A percentile compares a stretch with the other conserved stretches of the same genome.
phyloP scores from a whole-genome alignment of 2,113 vertebrate genomes.

The Nothocercus nigrocapillus region DNA sequence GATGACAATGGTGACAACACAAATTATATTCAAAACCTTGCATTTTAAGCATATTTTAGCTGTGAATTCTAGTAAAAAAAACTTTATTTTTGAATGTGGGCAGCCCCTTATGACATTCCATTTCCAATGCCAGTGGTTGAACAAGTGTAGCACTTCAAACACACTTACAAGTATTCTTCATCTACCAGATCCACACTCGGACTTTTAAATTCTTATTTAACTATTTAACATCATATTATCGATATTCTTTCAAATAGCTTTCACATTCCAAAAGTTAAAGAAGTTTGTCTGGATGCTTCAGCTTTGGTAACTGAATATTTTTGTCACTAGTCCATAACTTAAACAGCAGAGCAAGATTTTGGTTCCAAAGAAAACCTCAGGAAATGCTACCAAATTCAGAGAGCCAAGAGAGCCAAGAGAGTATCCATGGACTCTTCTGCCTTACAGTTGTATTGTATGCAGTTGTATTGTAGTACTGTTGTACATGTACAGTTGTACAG shows the following conservation, averaged over 20 bases:
- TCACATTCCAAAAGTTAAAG: not conserved
- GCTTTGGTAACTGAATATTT: not conserved
- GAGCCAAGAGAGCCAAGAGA: not conserved
- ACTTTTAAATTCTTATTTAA: not conserved
- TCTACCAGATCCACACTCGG: not conserved
- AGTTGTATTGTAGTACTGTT: no score
- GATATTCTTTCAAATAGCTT: not conserved
- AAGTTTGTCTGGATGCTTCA: not conserved
- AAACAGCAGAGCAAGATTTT: not conserved
- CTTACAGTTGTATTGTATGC: not conserved
- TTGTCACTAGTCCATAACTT: not conserved
- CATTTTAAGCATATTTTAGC: not conserved
- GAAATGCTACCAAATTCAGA: not conserved
- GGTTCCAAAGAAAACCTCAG: not conserved
- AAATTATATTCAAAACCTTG: not conserved
- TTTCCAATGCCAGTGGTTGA: not conserved
- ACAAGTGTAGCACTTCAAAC: not conserved
- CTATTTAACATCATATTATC: not conserved
- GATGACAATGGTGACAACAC: not conserved
- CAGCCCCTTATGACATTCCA: not conserved
- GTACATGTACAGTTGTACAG: no score
- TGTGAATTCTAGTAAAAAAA: not conserved
- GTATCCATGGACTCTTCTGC: not conserved
- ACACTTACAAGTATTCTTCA: not conserved
- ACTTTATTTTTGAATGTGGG: not conserved